Base-by-base conservation (phyloP, 92 coral and sea anemone genomes). In the Pocillopora grandis region DNA sequence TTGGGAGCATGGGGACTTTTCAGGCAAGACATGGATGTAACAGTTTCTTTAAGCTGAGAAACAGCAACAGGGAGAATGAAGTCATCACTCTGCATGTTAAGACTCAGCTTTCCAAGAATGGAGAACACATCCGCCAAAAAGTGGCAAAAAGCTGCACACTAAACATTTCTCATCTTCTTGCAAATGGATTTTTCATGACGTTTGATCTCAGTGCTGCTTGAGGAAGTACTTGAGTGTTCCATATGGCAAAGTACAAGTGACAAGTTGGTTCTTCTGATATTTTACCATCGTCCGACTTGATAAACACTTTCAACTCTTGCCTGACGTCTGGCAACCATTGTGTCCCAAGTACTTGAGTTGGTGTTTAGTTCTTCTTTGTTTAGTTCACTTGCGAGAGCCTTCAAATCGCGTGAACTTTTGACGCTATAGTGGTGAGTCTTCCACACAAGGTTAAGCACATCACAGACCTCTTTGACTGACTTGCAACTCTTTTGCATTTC, bases 91-190 rank as follows among this genome's bases (percentile, higher is more conserved):
- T 88, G 91, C 80, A 83, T 42, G 5, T 42, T 42, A 7, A 42
- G 52, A 7, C 52, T 42, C 5, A 42, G 52, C 52, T 63, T 88
- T 33, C 87, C 80, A 36, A 87, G 79, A 70, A 82, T 78, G 7
- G 74, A 72, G 80, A 87, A 82, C 80, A 88, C 33, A 61, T 88
- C 90, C 20, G 80, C 81, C 80, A 88, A 80, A 64, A 88, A 88
- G 76, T 88, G 87, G 72, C 90, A 88, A 80, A 82, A 88, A 76
- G 87, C 83, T 9, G 87, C 90, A 49, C 82, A 84, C 82, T 71
- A 77, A 17, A 82, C 68, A 75, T 72, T 75, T 76, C 81, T 66
- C 84, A 82, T 88, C 62, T 76, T 83, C 42, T 88, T 59, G 21
- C 80, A 62, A 21, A 88, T 77, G 76, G 75, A 76, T 72, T 68